Conservation (phyloP, 2,888 invertebrate genomes). For the Epinotia brunnichana region DNA sequence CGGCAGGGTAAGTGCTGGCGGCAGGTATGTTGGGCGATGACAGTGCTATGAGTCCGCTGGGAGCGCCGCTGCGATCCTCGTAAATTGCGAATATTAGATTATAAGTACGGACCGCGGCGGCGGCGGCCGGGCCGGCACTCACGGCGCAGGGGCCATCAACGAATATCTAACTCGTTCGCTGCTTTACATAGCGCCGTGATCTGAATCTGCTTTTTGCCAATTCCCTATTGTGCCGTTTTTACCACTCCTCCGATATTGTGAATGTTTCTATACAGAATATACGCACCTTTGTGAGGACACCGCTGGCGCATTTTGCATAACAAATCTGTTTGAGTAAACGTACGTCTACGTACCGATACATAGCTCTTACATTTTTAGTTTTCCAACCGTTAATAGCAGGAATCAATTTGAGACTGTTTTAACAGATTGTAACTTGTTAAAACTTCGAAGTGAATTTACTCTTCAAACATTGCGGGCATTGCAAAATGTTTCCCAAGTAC, state of each 20-base stretch:
- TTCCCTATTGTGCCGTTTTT: constrained; percentile 65
- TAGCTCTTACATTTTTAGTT: background rate
- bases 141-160: constrained; percentile 72
- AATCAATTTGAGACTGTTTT: background rate
- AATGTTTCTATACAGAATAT: constrained; percentile 39
- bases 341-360: background rate
- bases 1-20: constrained; percentile 72
- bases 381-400: background rate
- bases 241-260: constrained; percentile 48
- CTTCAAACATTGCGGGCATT: background rate
- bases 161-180: constrained; percentile 76
- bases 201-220: constrained; percentile 72
- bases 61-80: constrained; percentile 78
- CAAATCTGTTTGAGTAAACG: constrained; percentile 1
- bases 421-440: background rate
- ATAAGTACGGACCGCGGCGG: constrained; percentile 80
- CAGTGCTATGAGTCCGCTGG: constrained; percentile 77
- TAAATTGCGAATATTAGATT: constrained; percentile 84
- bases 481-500: background rate
- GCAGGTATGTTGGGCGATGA: constrained; percentile 77
- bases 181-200: constrained; percentile 74
- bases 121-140: constrained; percentile 38
- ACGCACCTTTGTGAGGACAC: constrained; percentile 21
- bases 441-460: constrained; percentile 5
- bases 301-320: constrained; percentile 19